Conservation (phyloP, 2,113 vertebrate species). For the Potamarius usumacintae region DNA sequence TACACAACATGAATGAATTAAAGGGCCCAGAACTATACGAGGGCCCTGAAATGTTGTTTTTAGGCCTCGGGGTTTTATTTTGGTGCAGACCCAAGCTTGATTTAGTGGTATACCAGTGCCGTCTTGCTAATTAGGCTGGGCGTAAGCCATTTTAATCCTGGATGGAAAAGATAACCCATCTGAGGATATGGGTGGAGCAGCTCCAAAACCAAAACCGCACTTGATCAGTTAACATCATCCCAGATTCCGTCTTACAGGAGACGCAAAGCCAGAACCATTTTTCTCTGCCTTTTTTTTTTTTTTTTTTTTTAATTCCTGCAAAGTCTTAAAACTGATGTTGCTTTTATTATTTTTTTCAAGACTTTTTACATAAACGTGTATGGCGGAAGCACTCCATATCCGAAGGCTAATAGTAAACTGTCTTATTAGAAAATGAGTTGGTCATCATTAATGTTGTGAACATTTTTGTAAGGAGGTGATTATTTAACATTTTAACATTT, state of each 20-base stretch:
- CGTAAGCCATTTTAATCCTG: conserved; percentile 8
- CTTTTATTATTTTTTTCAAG: not conserved
- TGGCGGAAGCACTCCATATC: not conserved
- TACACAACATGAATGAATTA: not conserved
- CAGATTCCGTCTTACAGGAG: not conserved
- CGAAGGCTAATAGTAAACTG: not conserved
- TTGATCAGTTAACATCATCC: conserved; percentile 1
- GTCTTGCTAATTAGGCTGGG: conserved; percentile 5
- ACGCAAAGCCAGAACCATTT: not conserved
- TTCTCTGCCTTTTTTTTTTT: not conserved
- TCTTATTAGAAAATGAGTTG: not conserved
- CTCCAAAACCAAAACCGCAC: not conserved
- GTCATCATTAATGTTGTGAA: not conserved
- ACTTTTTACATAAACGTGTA: not conserved
- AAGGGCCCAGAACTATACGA: not conserved
- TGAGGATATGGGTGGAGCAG: not conserved
- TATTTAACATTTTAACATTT: not conserved
- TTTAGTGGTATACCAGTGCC: not conserved
- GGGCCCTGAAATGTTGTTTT: not conserved
- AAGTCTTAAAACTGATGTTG: not conserved
- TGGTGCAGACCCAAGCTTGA: not conserved
- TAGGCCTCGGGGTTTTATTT: not conserved
- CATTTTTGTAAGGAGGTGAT: not conserved
- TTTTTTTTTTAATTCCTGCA: not conserved
- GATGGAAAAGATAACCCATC: conserved; percentile 13